Conservation (phyloP, 2,888 invertebrate genomes). For the Euplagia quadripunctaria region DNA sequence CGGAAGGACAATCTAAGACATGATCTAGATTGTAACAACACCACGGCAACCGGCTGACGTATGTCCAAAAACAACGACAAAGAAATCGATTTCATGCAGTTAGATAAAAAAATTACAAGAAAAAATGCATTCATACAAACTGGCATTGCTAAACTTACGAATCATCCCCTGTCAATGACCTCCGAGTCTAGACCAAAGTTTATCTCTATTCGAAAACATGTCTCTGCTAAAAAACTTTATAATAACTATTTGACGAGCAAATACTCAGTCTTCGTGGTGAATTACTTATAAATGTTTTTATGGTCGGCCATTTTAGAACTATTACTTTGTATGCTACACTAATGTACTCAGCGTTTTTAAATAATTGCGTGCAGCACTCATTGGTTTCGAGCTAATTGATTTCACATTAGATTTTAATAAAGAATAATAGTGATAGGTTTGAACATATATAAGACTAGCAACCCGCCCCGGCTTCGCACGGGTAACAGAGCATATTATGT, state of each 20-base stretch:
- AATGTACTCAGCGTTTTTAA: slow-evolving; percentile 67
- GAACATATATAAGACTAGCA: no score
- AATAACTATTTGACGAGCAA: slow-evolving; percentile 76
- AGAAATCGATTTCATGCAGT: slow-evolving; percentile 80
- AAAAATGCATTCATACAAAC: slow-evolving; percentile 76
- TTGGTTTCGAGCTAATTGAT: slow-evolving; percentile 70
- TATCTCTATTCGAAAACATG: slow-evolving; percentile 61
- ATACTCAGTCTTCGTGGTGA: slow-evolving; percentile 57
- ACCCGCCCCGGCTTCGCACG: slow-evolving; percentile 30
- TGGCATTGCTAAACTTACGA: slow-evolving; percentile 74
- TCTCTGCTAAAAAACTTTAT: slow-evolving; percentile 68
- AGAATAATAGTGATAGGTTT: slow-evolving; percentile 49
- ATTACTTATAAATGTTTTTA: slow-evolving; percentile 70
- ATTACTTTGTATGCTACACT: slow-evolving; percentile 66
- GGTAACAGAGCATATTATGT: no score
- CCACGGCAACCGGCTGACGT: slow-evolving; percentile 76
- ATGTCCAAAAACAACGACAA: slow-evolving; percentile 80
- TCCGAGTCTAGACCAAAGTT: slow-evolving; percentile 72
- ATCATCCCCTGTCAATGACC: slow-evolving; percentile 85
- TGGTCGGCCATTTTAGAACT: slow-evolving; percentile 66
- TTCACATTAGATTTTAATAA: slow-evolving; percentile 67
- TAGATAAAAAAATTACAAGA: slow-evolving; percentile 66
- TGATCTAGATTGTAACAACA: slow-evolving; percentile 83
- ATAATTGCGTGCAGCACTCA: slow-evolving; percentile 70
- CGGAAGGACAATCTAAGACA: slow-evolving; percentile 81